These are phyloP conservation scores for Fopius arisanus DNA, from an alignment of 1,140 invertebrate species.

Conservation along the genomic window DNA sequence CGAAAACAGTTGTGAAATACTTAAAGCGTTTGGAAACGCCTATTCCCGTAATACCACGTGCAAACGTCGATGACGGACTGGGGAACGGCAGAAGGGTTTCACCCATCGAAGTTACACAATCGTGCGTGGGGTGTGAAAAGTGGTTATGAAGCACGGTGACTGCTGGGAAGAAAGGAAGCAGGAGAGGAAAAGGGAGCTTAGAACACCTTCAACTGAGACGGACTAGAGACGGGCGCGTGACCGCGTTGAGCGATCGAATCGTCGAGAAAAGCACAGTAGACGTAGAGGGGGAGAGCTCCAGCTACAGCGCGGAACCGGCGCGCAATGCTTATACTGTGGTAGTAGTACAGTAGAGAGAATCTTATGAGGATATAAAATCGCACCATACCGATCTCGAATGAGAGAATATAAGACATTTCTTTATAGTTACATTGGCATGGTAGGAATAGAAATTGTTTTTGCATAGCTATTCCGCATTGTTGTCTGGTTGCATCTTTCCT, in stretches of 20 bases:
- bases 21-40: background rate
- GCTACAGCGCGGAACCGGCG: background rate
- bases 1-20: background rate
- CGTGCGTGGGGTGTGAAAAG: constrained; percentile 11
- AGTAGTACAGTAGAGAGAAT: background rate
- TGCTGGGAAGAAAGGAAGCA: background rate
- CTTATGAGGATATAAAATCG: background rate
- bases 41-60: background rate
- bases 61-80: constrained; percentile 55
- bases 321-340: background rate
- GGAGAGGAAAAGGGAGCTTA: background rate
- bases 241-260: background rate
- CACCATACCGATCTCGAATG: background rate
- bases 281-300: background rate
- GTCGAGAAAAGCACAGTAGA: background rate
- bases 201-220: background rate
- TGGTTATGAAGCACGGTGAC: constrained; percentile 1
- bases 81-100: constrained; percentile 53
- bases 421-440: too few relatives aligned
- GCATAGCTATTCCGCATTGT: too few relatives aligned
- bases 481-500: too few relatives aligned
- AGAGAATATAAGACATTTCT: too few relatives aligned
- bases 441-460: too few relatives aligned
- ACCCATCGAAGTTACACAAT: constrained; percentile 18
- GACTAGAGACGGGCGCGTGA: background rate